phyloP scores from a whole-genome alignment of 2,797 vertebrate species.

The Bufotes viridis region DNA sequence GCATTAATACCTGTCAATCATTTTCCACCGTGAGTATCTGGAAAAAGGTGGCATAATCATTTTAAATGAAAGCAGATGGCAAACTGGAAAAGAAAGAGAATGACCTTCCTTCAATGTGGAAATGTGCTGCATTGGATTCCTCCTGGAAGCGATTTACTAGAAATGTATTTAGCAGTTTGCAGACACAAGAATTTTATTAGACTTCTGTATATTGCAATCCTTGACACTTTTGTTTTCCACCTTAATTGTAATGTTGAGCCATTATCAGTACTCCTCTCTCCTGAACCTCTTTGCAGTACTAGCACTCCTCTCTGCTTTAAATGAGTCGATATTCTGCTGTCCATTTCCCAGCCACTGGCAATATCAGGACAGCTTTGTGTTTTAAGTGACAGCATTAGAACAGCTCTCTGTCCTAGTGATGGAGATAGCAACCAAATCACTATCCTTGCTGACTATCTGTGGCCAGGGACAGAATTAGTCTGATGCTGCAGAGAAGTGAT shows the following conservation, averaged over 20 bases:
- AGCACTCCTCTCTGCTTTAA: slow-evolving; percentile 1
- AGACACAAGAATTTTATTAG: neutral
- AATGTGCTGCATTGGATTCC: neutral
- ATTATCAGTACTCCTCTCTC: neutral
- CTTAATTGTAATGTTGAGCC: neutral
- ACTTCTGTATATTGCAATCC: neutral
- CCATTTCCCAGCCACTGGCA: slow-evolving; percentile 32
- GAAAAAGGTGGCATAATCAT: neutral
- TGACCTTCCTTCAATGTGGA: neutral
- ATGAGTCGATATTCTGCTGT: slow-evolving; percentile 15
- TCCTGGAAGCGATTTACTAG: neutral
- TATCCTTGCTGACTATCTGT: slow-evolving; percentile 42
- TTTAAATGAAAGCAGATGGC: neutral
- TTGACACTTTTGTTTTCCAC: slow-evolving; percentile 3
- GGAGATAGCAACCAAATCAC: slow-evolving; percentile 45
- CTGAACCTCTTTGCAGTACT: neutral
- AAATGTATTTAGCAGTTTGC: neutral
- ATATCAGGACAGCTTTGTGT: slow-evolving; percentile 35
- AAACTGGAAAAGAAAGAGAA: neutral
- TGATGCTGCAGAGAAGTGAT: slow-evolving; percentile 60
- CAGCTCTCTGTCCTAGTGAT: slow-evolving; percentile 33
- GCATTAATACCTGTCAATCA: neutral
- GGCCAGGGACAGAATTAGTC: slow-evolving; percentile 51
- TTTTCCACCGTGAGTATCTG: neutral
- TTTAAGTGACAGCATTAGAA: slow-evolving; percentile 42